These are phyloP conservation scores for Paramormyrops hopkinsi DNA, from an alignment of 2,797 vertebrate genomes.

Conservation along the genomic window DNA sequence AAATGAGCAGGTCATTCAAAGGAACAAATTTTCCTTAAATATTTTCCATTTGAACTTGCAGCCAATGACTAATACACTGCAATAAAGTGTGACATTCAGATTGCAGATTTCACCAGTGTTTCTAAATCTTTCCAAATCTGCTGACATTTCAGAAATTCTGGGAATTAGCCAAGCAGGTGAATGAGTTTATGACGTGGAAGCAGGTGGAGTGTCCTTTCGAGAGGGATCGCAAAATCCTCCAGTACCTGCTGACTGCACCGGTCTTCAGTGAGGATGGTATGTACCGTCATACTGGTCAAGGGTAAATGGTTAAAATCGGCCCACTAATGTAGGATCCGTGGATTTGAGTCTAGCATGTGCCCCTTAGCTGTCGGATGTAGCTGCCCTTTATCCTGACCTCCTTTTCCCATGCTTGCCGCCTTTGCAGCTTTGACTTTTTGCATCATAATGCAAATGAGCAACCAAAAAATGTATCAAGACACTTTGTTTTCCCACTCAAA, in stretches of 20 bases:
- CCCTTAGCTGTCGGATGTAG: background rate
- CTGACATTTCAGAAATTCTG: constrained; percentile 76
- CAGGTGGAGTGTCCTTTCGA: constrained; percentile 91
- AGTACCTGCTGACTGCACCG: constrained; percentile 81
- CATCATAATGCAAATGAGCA: background rate
- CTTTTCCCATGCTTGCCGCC: background rate
- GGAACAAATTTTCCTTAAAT: background rate
- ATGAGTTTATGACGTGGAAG: constrained; percentile 90
- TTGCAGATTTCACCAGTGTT: background rate
- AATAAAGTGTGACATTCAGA: background rate
- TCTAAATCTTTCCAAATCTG: background rate
- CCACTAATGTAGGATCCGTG: background rate
- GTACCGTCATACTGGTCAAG: constrained; percentile 21
- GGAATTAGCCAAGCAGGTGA: constrained; percentile 89
- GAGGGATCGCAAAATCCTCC: constrained; percentile 81
- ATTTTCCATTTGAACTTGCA: background rate
- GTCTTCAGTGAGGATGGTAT: constrained; percentile 86
- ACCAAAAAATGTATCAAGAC: background rate
- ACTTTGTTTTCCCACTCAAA: background rate
- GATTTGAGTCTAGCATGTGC: background rate
- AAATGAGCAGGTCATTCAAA: background rate
- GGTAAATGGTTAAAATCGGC: background rate
- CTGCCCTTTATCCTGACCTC: background rate
- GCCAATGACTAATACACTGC: background rate
- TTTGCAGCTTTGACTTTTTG: background rate